Evolutionary conservation across 2,888 invertebrate species (phyloP).

Genomic region (Dynastes grantii): DNA sequence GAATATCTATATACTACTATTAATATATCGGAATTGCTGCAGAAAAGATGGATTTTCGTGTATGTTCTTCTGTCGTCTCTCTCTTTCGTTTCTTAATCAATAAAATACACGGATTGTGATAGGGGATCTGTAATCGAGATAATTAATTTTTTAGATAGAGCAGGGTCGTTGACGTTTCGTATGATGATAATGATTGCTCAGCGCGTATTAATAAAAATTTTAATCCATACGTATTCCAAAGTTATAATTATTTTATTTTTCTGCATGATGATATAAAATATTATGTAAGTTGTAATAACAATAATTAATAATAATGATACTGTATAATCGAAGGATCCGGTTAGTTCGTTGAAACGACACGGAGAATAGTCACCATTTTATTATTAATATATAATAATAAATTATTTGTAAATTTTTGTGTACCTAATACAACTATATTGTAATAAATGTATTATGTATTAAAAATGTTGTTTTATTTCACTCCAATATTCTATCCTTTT

Average conservation of each 20-base stretch:
- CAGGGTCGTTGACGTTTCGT: constrained; percentile 41
- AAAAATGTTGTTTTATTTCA: constrained; percentile 28
- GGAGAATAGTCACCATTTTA: constrained; percentile 55
- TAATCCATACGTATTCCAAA: constrained; percentile 49
- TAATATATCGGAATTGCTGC: constrained; percentile 37
- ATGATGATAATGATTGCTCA: constrained; percentile 42
- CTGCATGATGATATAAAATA: constrained; percentile 45
- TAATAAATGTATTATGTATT: constrained; percentile 66
- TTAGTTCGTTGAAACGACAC: constrained; percentile 21
- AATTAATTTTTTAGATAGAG: constrained; percentile 42
- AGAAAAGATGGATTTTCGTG: constrained; percentile 23
- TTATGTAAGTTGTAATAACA: constrained; percentile 51
- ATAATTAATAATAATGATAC: constrained; percentile 29
- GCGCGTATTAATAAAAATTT: constrained; percentile 36
- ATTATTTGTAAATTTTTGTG: constrained; percentile 69
- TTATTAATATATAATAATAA: constrained; percentile 55
- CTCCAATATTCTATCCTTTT: not conserved
- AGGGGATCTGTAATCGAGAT: constrained; percentile 44
- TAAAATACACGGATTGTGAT: constrained; percentile 48
- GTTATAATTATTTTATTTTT: constrained; percentile 46
- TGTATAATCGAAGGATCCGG: constrained; percentile 33
- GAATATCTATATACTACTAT: constrained; percentile 3
- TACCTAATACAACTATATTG: constrained; percentile 65
- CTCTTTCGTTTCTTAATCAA: constrained; percentile 21
- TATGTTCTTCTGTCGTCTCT: constrained; percentile 6